Percentiles rank a stretch among this genome's conserved stretches.
phyloP scores from a whole-genome alignment of 2,797 vertebrate species.

The Chloroceryle amazona region DNA sequence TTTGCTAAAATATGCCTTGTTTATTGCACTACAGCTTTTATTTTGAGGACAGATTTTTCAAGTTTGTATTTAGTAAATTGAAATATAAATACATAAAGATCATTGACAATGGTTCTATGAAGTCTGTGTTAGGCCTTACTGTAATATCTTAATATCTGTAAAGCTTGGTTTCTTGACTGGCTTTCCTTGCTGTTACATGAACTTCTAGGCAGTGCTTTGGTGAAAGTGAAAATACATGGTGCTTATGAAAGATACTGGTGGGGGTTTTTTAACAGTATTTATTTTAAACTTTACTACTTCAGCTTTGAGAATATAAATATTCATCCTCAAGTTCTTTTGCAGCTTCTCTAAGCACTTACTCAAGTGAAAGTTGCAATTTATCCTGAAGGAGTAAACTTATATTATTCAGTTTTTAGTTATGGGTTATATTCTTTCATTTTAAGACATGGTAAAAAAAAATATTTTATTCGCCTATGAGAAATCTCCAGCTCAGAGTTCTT shows the following conservation, averaged over 20 bases:
- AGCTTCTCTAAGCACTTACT: background rate
- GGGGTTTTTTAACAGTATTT: background rate
- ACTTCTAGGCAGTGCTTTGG: background rate
- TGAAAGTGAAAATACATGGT: background rate
- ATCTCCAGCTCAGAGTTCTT: background rate
- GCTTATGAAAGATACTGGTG: background rate
- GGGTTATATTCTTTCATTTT: background rate
- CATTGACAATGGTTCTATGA: background rate
- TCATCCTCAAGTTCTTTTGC: background rate
- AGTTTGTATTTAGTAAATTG: background rate
- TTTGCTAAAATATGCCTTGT: background rate
- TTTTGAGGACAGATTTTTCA: background rate
- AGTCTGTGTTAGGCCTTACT: background rate
- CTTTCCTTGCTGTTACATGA: background rate
- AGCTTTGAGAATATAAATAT: background rate
- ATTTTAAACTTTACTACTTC: background rate
- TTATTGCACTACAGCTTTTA: background rate
- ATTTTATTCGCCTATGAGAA: background rate
- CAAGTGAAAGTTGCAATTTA: background rate
- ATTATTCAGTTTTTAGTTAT: background rate
- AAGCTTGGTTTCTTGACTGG: background rate
- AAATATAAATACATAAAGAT: background rate
- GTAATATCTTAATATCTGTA: background rate
- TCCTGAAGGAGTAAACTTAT: background rate
- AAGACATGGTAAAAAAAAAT: accelerated